Evolutionary conservation across 2,888 invertebrate genomes (phyloP).

Genomic region (Patella caerulea): DNA sequence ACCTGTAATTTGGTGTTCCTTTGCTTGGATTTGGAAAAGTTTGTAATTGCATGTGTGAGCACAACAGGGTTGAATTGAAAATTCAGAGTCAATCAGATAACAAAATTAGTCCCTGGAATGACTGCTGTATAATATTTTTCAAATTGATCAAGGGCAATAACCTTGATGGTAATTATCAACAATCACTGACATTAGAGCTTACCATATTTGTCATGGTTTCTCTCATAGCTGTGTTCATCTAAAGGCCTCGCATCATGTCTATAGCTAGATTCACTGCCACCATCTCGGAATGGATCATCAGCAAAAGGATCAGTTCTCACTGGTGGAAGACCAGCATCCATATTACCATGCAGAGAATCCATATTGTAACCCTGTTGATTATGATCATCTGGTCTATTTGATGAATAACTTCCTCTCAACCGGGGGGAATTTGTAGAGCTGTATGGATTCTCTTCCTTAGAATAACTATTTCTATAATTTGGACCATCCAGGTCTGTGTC

Average conservation of each 20-base stretch:
- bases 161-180: too few species aligned
- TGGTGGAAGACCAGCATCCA: slow-evolving; percentile 53
- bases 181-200: too few species aligned
- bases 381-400: slow-evolving; percentile 19
- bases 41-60: too few species aligned
- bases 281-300: slow-evolving; percentile 60
- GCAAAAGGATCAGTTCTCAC: slow-evolving; percentile 62
- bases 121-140: too few species aligned
- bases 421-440: not conserved
- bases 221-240: slow-evolving; percentile 42
- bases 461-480: slow-evolving; percentile 21
- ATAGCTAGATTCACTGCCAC: slow-evolving; percentile 35
- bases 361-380: slow-evolving; percentile 23
- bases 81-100: too few species aligned
- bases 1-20: too few species aligned
- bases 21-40: too few species aligned
- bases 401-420: slow-evolving; percentile 26
- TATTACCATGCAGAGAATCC: slow-evolving; percentile 39
- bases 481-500: slow-evolving; percentile 16
- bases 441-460: not conserved
- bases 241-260: slow-evolving; percentile 29
- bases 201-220: too few species aligned
- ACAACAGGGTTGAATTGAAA: too few species aligned
- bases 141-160: too few species aligned
- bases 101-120: too few species aligned